Percentiles rank a stretch among this genome's conserved stretches.
Evolutionary conservation across 2,797 vertebrate genomes (phyloP).

Genomic region (Pseudocheirus occidentalis): DNA sequence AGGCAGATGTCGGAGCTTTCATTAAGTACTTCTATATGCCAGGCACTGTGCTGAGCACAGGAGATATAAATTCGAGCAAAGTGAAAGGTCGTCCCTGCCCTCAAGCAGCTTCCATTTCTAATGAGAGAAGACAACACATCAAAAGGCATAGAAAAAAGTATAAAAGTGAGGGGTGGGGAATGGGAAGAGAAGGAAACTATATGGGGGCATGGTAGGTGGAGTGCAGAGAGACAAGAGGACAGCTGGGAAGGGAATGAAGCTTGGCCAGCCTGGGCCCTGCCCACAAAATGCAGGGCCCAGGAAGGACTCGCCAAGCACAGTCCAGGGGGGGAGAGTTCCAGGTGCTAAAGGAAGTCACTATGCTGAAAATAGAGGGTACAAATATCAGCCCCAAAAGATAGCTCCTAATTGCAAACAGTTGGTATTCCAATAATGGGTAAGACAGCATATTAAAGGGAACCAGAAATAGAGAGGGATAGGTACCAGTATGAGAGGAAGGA

Average conservation of each 20-base stretch:
- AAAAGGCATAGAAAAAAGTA: not conserved
- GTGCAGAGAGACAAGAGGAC: not conserved
- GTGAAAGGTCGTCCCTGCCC: no score
- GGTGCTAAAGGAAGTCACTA: not conserved
- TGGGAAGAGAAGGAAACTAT: not conserved
- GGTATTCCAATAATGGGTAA: not conserved
- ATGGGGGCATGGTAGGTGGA: not conserved
- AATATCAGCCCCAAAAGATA: not conserved
- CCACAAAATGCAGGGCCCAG: not conserved
- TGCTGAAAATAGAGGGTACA: not conserved
- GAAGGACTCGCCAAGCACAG: not conserved
- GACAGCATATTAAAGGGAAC: not conserved
- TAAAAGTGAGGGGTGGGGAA: not conserved
- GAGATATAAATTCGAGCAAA: not conserved
- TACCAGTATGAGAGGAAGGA: not conserved
- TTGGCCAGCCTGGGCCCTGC: not conserved
- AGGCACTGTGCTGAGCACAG: not conserved
- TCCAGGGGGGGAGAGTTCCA: not conserved
- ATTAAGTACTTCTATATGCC: not conserved
- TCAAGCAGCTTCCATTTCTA: not conserved
- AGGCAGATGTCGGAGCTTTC: not conserved
- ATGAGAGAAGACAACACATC: not conserved
- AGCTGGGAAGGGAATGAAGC: not conserved
- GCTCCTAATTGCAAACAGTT: not conserved
- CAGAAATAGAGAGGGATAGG: not conserved